Base-by-base conservation (phyloP, 2,888 invertebrate genomes). In the Tetrapedia diversipes region DNA sequence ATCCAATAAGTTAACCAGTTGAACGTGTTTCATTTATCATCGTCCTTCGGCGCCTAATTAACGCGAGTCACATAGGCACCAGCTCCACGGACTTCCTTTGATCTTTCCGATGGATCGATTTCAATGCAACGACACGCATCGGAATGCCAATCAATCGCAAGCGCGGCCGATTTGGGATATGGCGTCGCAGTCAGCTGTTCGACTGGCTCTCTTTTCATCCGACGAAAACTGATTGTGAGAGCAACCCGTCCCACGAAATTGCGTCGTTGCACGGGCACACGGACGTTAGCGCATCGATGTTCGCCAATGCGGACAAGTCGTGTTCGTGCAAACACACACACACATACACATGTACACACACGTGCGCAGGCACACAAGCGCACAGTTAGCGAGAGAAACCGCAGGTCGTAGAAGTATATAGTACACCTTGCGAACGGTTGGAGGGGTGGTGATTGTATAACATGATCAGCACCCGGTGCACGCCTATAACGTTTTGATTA, bases 401-500 rank as follows among this genome's bases (percentile, higher is more conserved):
- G 56, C 74, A 71, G 59, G 47, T 54, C 54, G 45, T 56, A 57
- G 64, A 83, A 80, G 70, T 83, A 80, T 73, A 59, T 68, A 47
- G 69, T 3, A 7, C 63, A 76, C 69, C 63, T 67, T 77, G 53
- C 67, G 56, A n/a, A n/a, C n/a, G n/a, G n/a, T n/a, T 60, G 53
- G 69, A 49, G 37, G 41, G 80, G 64, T 51, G 80, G 64, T 51
- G 83, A 83, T 83, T 80, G 73, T 77, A 83, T 83, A 83, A 82
- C 83, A 73, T 70, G 83, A 83, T 83, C 82, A 73, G 72, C 81
- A 71, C 77, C 68, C 54, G 83, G 73, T 66, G 82, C 68, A 81
- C 49, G 83, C 54, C 70, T 77, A 77, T 83, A 82, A 83, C 70
- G 77, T 83, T 82, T 81, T 71, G 77, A 83, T 82, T 81, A 81